Evolutionary conservation across 2,888 invertebrate genomes (phyloP), one percentile per base, ranked within the genome.

Genomic region (Punctoribates punctum): DNA sequence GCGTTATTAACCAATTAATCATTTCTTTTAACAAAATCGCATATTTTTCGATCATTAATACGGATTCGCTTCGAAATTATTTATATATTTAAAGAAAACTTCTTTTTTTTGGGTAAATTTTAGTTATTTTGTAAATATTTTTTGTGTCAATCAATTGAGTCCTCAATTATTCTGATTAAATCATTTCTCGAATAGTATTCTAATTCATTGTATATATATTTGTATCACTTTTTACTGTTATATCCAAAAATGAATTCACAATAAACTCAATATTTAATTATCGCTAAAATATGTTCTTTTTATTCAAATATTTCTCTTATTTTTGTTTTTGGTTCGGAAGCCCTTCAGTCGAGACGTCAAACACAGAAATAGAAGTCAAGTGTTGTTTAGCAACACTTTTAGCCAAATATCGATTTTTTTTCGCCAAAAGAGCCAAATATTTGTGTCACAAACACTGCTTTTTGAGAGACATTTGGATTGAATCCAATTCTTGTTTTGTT

Each of bases 301-400:
- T 34, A 34, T 34, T 34, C 3, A 34, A 34, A 34, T 34, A 34
- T 57, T 57, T 57, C 23, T 17, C 20, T 17, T 6, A 23, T 23
- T 57, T 57, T 57, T 57, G 5, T 57, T 23, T 57, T 20, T 57
- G 2, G 3, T 48, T 48, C 48, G 3, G 3, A 17, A 20, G 5
- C 20, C 17, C 11, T 60, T 60, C 23, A 60, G 3, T 27, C 2
- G 27, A 34, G 20, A 60, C 15, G 27, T 23, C 60, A 60, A 67
- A 17, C 57, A 62, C 62, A 67, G 6, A 38, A 67, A 67, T 34
- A 67, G 34, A 67, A 38, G 15, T 67, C 34, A n/a, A 17, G 42
- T 20, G 34, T 67, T 48, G 46, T 72, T 72, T 72, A 23, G 46
- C 72, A 48, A 72, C 72, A 67, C 38, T 67, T 70, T 72, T 72